Base-by-base conservation (phyloP, 2,888 invertebrate genomes). In the Vanessa cardui region DNA sequence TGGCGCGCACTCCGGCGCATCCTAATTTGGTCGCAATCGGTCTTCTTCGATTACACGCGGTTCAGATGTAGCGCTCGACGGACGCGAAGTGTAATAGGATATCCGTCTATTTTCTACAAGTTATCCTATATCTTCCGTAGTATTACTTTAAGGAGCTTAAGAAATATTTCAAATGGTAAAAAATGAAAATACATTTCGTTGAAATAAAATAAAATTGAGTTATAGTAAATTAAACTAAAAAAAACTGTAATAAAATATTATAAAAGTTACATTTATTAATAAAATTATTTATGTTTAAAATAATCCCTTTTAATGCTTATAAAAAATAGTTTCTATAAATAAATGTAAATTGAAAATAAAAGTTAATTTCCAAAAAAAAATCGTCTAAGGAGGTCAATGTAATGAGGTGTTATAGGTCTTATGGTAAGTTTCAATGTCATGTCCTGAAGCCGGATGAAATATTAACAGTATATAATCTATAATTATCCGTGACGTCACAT, bases 21-120 rank as follows among this genome's bases (percentile, higher is more conserved):
- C 94, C 94, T 93, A 94, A 94, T 94, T 94, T 94, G 94, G 94
- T 89, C 84, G 84, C 86, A 83, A 73, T 72, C 80, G 80, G 75
- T 76, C 83, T 78, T 77, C 77, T 82, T 77, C 76, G 82, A 77
- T 89, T 90, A 91, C 92, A 87, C 82, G 79, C 78, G 75, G 82
- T 85, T 83, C 64, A 61, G 58, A 59, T 69, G 67, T 71, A 62
- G 73, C 69, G 78, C 78, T 73, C 72, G 69, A 64, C 73, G 64
- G 76, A 79, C 74, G 78, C 75, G 33, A 79, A 63, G 62, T 58
- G 73, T 59, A 62, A 68, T 59, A 26, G 26, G 64, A 64, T 64
- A 58, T 54, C 16, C 6, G 31, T 52, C 45, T 50, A 45, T 50
- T 21, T 16, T 12, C 21, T 15, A 3, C 21, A 15, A 21, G 15